Base-by-base conservation (phyloP, 2,888 invertebrate species). In the Sinodicranocentrus sp. region DNA sequence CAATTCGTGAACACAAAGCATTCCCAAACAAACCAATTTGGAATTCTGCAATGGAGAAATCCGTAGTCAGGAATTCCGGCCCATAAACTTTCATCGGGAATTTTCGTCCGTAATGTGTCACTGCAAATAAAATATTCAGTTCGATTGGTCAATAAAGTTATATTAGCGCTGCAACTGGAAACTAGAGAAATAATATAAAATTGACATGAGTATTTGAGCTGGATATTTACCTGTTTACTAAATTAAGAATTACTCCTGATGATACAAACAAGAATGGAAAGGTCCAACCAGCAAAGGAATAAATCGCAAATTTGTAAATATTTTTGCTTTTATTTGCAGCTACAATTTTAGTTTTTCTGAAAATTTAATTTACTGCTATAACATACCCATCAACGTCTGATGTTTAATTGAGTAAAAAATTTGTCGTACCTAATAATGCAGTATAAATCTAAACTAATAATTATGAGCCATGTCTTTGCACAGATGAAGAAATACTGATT, bases 1-100 rank as follows among this genome's bases (percentile, higher is more conserved):
- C 84, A 84, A 39, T 84, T 84, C 1, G 61, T 71, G 44, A 84
- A 72, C 2, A 84, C 84, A 61, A 84, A 84, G 13, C 77, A 76
- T 39, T 84, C 82, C 84, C 84, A 84, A 8, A 72, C 28, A 21
- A 57, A 44, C 84, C 84, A 84, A 33, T 67, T 67, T 17, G 84
- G 84, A 10, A 84, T 65, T 54, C 84, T 33, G 23, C 84, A 84
- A 52, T 84, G 84, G 1, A 39, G 28, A 39, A 33, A 77, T 17
- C 84, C 84, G 21, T 84, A 84, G 23, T 84, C 84, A 0, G 84
- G 84, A 61, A 82, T 15, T 6, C 19, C 2, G 1, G 72, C 48
- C 84, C 84, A 84, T 0, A 84, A 19, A 3, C 79, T 54, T 6
- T 54, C 65, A 17, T 54, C 73, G 6, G 2, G n/a, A n/a, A 2